Evolutionary conservation across 2,888 invertebrate genomes (phyloP), one percentile per base, ranked within the genome.

Genomic region (Xylocampa areola): DNA sequence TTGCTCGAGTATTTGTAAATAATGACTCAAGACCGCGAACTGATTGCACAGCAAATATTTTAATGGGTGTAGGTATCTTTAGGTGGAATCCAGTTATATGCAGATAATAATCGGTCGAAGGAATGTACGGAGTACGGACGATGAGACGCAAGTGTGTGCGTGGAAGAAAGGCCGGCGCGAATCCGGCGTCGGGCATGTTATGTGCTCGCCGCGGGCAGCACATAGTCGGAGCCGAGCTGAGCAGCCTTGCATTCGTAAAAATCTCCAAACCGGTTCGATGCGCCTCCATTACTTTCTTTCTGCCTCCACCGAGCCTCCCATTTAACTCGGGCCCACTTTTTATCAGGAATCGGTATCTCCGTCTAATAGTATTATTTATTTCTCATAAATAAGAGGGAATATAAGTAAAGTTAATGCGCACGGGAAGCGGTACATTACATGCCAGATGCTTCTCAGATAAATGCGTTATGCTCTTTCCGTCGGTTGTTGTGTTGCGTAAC

Each of bases 361-460:
- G 88, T 92, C 92, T 93, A 93, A 92, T 94, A 93, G 92, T 93
- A 94, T 94, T 93, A 93, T 94, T 94, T 93, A 93, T 94, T 92
- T 91, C 91, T 92, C 92, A 92, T 93, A 92, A 93, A 93, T 92
- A 93, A 92, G 85, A 87, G 85, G 87, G 90, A 90, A 90, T 90
- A 91, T 90, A 91, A 89, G 90, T 91, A 87, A 92, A 90, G 89
- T 88, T 90, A 92, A 93, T 89, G 91, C 88, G 84, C 82, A 87
- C 89, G 89, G 89, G 90, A 88, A 90, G 89, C 89, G 88, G 89
- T 88, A 89, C 84, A 88, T 90, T 91, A 90, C 88, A 87, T 84
- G 89, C 87, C 86, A 86, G 89, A 89, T 89, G 86, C 81, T 83
- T 88, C 82, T 73, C 69, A 89, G 90, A 91, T 90, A 89, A 88